Base-by-base conservation (phyloP, 2,888 invertebrate genomes). In the Callyntrura sp. region DNA sequence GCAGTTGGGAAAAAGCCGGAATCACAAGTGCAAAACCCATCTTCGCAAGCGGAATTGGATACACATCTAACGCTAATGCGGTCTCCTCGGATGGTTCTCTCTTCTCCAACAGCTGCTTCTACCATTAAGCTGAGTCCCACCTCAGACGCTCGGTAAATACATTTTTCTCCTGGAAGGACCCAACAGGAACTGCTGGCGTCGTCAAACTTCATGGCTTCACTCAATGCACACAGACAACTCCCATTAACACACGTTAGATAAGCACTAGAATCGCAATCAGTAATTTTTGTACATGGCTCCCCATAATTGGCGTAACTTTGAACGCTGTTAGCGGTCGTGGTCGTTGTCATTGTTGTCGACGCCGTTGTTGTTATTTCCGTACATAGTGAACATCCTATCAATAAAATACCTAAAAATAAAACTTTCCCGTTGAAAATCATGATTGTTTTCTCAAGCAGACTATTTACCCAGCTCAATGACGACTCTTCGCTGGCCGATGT, bases 81-180 rank as follows among this genome's bases (percentile, higher is more conserved):
- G 48, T 87, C 87, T 43, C 70, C 81, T 35, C 79, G 43, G 5
- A 87, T 8, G 0, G 68, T 81, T 20, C 87, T 81, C 35, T 81
- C 87, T 51, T 68, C 81, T 20, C 65, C 79, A 28, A 81, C 8
- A 1, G 60, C n/a, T 8, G 60, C 81, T 2, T 51, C 48, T 5
- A 82, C 70, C 35, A 28, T 48, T 35, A 87, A 12, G 4, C 70
- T 78, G 0, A 81, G 51, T 0, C 57, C 70, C 6, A 87, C 68
- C 43, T 87, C 81, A 20, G 81, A 0, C 5, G 81, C 82, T 12
- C 55, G 25, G 23, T 60, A 87, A 23, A 87, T 57, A n/a, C 87
- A 87, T 20, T 87, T 87, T 20, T 87, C 87, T 17, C 81, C 87
- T 0, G 87, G 87, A 25, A 82, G 81, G 8, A 87, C 70, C 81